Evolutionary conservation across 2,113 vertebrate genomes (phyloP), one percentile per base, ranked within the genome.

Genomic region (Himantopus leucocephalus): DNA sequence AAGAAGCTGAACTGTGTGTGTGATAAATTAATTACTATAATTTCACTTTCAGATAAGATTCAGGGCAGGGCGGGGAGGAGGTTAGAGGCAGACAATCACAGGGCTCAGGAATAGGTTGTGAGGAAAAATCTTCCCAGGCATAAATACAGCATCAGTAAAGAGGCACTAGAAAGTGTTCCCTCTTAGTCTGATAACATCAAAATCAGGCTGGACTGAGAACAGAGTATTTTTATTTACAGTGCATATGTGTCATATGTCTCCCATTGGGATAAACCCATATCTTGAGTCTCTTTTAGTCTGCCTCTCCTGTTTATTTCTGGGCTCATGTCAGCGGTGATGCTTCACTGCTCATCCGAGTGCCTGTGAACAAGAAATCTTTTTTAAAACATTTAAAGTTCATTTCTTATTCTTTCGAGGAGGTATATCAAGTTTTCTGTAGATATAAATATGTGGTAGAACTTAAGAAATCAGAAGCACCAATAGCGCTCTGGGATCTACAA

Each of bases 381-480:
- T 81, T 94, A 90, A 97, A 97, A 97, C 79, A 79, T 95, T 88
- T 81, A 72, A 96, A 96, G 53, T 96, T 95, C 4, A 94, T 97
- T 97, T 96, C 73, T 94, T 92, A 90, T 97, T 97, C 84, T 97
- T 97, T 97, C 88, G 90, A 93, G 81, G 80, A 96, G 14, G 39
- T 81, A 90, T 73, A 94, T 94, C 50, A 97, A 90, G 66, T 93
- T 96, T 97, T 95, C 80, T 95, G 20, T 83, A 90, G 43, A 64
- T 62, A 96, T 91, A 94, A 85, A 95, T 96, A 84, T 94, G 87
- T 66, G 32, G 59, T 66, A 94, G 81, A 97, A 22, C 78, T 96
- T 96, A 86, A 86, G 85, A 98, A 97, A 97, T 96, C 86, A 92
- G 87, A 97, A 97, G 45, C 53, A 90, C 47, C 21, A 93, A 53